Evolutionary conservation across 1,140 invertebrate genomes (phyloP).

Genomic region (Drosophila kohkoa): DNA sequence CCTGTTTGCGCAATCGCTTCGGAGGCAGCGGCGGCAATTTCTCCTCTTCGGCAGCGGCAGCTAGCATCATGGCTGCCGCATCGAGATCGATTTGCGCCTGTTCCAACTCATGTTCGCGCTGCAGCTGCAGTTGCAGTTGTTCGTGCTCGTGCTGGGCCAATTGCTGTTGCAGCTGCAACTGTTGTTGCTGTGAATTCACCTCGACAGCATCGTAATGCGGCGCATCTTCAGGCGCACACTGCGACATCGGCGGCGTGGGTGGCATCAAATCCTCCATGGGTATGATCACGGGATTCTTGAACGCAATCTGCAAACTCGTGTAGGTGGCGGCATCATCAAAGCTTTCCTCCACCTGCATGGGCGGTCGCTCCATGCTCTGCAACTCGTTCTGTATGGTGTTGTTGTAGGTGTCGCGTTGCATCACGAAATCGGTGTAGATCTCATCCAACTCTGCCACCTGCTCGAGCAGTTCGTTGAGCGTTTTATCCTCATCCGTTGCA

Average conservation of each 20-base stretch:
- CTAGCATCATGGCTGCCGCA: conserved; percentile 43
- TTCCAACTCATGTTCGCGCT: conserved; percentile 13
- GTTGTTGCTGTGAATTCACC: conserved; percentile 57
- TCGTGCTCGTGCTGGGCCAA: conserved; percentile 62
- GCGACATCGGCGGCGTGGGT: conserved; percentile 75
- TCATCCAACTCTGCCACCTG: conserved; percentile 91
- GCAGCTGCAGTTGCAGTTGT: conserved; percentile 50
- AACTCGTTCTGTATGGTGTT: conserved; percentile 81
- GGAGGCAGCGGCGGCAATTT: conserved; percentile 91
- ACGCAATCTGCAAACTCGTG: conserved; percentile 93
- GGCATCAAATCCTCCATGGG: conserved; percentile 84
- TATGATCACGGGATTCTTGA: conserved; percentile 92
- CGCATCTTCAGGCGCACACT: conserved; percentile 68
- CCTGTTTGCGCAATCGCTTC: conserved; percentile 89
- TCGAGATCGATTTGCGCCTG: conserved; percentile 20
- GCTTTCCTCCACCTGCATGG: conserved; percentile 87
- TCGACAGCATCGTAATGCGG: conserved; percentile 78
- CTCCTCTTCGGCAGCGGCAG: conserved; percentile 85
- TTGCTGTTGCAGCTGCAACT: conserved; percentile 75
- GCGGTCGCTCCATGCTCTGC: conserved; percentile 58
- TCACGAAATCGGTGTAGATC: conserved; percentile 90
- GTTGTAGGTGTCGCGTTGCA: conserved; percentile 85
- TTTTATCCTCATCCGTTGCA: conserved; percentile 85
- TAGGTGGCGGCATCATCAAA: conserved; percentile 92
- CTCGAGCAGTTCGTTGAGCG: conserved; percentile 89